phyloP scores from a whole-genome alignment of 2,888 invertebrate genomes.

The Eristalinus aeneus region DNA sequence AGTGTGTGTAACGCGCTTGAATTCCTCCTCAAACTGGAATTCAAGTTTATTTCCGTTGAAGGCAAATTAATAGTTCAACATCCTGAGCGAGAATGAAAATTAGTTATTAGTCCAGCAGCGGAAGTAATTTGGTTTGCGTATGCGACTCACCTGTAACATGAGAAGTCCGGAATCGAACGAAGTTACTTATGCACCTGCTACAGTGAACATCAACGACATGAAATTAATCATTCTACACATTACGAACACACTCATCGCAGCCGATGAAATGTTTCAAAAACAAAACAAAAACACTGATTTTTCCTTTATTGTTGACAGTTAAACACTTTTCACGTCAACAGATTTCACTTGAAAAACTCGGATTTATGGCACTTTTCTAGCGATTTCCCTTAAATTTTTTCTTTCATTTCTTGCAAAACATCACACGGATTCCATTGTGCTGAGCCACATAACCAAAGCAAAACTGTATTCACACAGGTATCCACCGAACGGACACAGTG shows the following conservation, averaged over 20 bases:
- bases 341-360: conserved; percentile 56
- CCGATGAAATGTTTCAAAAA: neutral
- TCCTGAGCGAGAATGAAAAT: neutral
- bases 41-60: neutral
- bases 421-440: conserved; percentile 54
- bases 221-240: neutral
- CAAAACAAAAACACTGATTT: neutral
- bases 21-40: neutral
- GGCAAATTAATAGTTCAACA: neutral
- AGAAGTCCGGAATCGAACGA: neutral
- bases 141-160: conserved; percentile 27
- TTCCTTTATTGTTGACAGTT: conserved; percentile 29
- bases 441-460: conserved; percentile 37
- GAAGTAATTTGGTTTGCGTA: conserved; percentile 20
- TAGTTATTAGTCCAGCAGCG: neutral
- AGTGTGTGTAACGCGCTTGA: neutral
- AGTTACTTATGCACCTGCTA: conserved; percentile 40
- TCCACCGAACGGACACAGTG: neutral
- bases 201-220: neutral
- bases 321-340: conserved; percentile 15
- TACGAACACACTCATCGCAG: neutral
- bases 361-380: conserved; percentile 42
- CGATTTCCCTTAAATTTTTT: conserved; percentile 51
- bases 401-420: conserved; percentile 40
- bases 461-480: neutral